Conservation (phyloP, 1,140 invertebrate species). For the Magallana ariakensis region DNA sequence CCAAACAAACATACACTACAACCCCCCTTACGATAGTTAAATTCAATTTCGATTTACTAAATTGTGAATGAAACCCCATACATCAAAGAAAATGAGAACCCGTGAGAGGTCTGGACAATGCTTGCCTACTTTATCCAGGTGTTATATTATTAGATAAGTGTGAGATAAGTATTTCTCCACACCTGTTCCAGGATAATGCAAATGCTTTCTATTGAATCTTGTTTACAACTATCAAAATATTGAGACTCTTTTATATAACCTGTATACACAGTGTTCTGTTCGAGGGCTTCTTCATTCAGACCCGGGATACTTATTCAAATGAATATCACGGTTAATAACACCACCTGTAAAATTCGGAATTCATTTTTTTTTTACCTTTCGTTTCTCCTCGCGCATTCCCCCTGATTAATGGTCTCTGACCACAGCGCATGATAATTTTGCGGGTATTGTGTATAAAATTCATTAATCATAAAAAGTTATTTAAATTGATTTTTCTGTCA, state of each 20-base stretch:
- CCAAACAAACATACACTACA: no score
- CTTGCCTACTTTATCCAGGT: slow-evolving; percentile 17
- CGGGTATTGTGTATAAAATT: slow-evolving; percentile 21
- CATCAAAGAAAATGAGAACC: not conserved
- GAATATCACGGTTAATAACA: not conserved
- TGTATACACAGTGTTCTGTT: not conserved
- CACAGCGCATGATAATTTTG: slow-evolving; percentile 16
- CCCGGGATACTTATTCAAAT: not conserved
- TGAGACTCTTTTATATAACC: slow-evolving; percentile 12
- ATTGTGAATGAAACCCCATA: not conserved
- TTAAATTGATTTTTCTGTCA: slow-evolving; percentile 30
- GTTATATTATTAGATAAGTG: slow-evolving; percentile 21
- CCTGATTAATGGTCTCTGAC: slow-evolving; percentile 19
- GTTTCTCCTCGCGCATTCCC: slow-evolving; percentile 1
- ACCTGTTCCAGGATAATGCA: slow-evolving; percentile 14
- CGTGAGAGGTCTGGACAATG: not conserved
- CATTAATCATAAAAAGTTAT: slow-evolving; percentile 26
- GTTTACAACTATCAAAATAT: slow-evolving; percentile 35
- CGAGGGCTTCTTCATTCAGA: not conserved
- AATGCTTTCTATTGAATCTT: not conserved
- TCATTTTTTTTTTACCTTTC: not conserved
- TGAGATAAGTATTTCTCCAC: not conserved
- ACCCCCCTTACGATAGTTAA: no score
- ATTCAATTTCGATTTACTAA: no score
- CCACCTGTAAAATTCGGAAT: not conserved